Evolutionary conservation across 2,888 invertebrate species (phyloP), one percentile per base, ranked within the genome.

Genomic region (Beris chalybata): DNA sequence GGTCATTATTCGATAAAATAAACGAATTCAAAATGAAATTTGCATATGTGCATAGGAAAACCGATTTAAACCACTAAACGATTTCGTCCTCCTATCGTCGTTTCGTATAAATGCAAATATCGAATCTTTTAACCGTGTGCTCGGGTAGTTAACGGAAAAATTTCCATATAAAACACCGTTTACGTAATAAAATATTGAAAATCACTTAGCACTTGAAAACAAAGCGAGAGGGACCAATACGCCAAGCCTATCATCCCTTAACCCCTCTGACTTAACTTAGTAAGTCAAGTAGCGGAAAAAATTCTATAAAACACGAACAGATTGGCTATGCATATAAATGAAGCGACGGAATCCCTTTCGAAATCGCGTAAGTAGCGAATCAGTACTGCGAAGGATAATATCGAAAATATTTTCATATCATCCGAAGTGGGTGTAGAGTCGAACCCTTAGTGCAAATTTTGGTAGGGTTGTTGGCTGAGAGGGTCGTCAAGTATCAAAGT

Each of bases 271-370:
- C 53, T 64, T 53, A 15, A 13, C 30, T 38, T 44, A 12, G 45
- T 9, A 74, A 79, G 74, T 79, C 80, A 79, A 80, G 79, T 80
- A 77, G 73, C 73, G 76, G 75, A 78, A 78, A 74, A 77, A 77
- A 79, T 79, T 78, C 72, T 74, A 74, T 78, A 78, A 79, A 79
- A 79, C 78, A 78, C 75, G 74, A 75, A 76, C 76, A 79, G 78
- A 78, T 79, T 78, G 78, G 76, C 80, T 81, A 78, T 79, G 81
- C 80, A 80, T 80, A 81, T 81, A 81, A 80, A 80, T 80, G 78
- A 79, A 74, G 72, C 76, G 79, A 80, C 73, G 75, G 74, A 74
- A 76, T 74, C 74, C 72, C 70, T 71, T 58, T 69, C 65, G 43
- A 64, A 54, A 64, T 54, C 52, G 30, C 44, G 7, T 15, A 22